A percentile compares a stretch with the other conserved stretches of the same genome.
These are phyloP conservation scores for Cichlasoma orientale DNA, from an alignment of 2,797 vertebrate species.

Conservation along the genomic window DNA sequence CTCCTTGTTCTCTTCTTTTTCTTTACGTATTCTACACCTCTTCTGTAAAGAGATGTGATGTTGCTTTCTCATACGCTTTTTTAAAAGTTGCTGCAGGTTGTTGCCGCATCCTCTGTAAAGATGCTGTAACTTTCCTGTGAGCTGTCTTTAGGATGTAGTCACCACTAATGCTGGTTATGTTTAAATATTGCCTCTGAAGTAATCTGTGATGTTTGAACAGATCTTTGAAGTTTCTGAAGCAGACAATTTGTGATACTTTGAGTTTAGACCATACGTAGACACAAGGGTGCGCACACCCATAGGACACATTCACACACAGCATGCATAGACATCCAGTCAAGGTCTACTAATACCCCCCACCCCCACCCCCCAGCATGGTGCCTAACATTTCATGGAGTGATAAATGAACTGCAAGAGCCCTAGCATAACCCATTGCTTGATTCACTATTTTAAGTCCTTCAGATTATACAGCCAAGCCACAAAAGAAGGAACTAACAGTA, in stretches of 20 bases:
- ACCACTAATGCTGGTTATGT: background rate
- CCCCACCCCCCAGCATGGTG: constrained; percentile 43
- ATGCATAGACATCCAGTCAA: constrained; percentile 58
- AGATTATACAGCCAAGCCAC: constrained; percentile 45
- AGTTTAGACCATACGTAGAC: background rate
- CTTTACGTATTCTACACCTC: constrained; percentile 8
- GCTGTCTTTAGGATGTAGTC: background rate
- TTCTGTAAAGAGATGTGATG: constrained; percentile 11
- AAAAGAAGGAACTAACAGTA: constrained; percentile 14
- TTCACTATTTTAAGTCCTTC: constrained; percentile 54
- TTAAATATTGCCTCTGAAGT: constrained; percentile 2
- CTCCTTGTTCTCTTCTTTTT: constrained; percentile 6
- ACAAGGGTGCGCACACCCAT: background rate
- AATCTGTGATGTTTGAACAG: background rate
- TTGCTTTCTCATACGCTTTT: constrained; percentile 6
- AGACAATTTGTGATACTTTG: constrained; percentile 29
- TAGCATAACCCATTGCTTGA: constrained; percentile 41
- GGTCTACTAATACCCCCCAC: constrained; percentile 53
- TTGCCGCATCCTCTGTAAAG: constrained; percentile 9
- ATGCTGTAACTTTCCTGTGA: background rate
- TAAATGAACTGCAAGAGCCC: constrained; percentile 68
- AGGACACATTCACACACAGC: background rate
- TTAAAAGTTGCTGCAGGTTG: constrained; percentile 7
- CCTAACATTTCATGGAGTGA: constrained; percentile 59
- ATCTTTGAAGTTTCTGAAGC: constrained; percentile 14